Evolutionary conservation across 2,797 vertebrate genomes (phyloP).

Genomic region (Urocyon cinereoargenteus): DNA sequence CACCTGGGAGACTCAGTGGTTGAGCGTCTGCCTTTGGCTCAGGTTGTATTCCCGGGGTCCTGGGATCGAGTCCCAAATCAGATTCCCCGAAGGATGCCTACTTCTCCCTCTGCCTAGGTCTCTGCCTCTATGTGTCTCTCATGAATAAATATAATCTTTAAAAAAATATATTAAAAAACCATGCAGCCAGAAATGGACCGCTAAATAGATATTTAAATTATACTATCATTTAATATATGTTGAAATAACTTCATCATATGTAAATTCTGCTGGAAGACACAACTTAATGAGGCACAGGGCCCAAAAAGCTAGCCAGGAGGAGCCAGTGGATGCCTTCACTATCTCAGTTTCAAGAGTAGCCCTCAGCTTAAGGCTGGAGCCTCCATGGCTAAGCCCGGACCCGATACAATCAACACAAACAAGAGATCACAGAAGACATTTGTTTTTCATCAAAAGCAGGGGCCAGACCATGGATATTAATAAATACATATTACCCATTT

Average conservation of each 20-base stretch:
- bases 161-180: too few relatives aligned
- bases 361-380: not conserved
- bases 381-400: not conserved
- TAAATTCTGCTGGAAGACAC: not conserved
- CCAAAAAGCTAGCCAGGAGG: not conserved
- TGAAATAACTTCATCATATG: not conserved
- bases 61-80: too few relatives aligned
- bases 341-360: not conserved
- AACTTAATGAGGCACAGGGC: not conserved
- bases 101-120: too few relatives aligned
- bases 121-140: too few relatives aligned
- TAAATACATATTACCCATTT: not conserved
- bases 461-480: not conserved
- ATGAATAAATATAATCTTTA: too few relatives aligned
- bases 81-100: too few relatives aligned
- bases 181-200: not conserved
- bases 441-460: not conserved
- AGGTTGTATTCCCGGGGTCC: too few relatives aligned
- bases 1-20: too few relatives aligned
- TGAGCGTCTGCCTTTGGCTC: too few relatives aligned
- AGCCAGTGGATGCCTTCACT: not conserved
- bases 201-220: not conserved
- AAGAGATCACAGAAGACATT: not conserved
- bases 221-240: not conserved
- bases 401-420: not conserved